These are phyloP conservation scores for Bedellia somnulentella DNA, from an alignment of 2,888 invertebrate genomes.

Conservation along the genomic window DNA sequence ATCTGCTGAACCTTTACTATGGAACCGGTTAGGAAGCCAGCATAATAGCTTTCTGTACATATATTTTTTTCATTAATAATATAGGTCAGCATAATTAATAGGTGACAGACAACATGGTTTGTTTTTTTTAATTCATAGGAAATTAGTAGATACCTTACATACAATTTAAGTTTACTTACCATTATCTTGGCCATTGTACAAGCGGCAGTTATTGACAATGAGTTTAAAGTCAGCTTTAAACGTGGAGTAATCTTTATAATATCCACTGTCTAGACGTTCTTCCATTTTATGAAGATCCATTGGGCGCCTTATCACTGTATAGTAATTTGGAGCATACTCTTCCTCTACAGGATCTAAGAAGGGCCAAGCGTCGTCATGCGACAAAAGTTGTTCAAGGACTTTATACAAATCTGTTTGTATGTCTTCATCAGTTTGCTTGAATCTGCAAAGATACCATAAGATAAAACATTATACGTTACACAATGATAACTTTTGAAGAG, in stretches of 20 bases:
- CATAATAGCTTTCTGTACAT: no score
- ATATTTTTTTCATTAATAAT: no score
- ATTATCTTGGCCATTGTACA: conserved; percentile 92
- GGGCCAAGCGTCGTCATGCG: conserved; percentile 92
- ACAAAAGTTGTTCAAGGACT: conserved; percentile 83
- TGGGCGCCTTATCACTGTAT: conserved; percentile 73
- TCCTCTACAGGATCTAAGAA: conserved; percentile 93
- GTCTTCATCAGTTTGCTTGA: conserved; percentile 81
- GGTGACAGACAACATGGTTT: no score
- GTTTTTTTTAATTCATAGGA: no score
- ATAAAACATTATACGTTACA: no score
- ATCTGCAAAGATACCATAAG: conserved; percentile 61
- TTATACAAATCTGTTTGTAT: conserved; percentile 89
- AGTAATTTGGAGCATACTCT: conserved; percentile 87
- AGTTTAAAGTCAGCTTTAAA: conserved; percentile 88
- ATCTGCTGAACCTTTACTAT: no score
- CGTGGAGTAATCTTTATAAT: conserved; percentile 76
- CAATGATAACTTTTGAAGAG: no score
- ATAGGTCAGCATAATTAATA: no score
- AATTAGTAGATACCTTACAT: conserved; percentile 2
- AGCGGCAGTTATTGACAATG: conserved; percentile 89
- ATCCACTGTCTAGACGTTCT: conserved; percentile 78
- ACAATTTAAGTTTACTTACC: conserved; percentile 60
- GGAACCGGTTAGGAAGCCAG: no score
- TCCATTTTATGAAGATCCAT: conserved; percentile 91